Evolutionary conservation across 2,113 vertebrate species (phyloP), one percentile per base, ranked within the genome.

Genomic region (Daphoenositta chrysoptera): DNA sequence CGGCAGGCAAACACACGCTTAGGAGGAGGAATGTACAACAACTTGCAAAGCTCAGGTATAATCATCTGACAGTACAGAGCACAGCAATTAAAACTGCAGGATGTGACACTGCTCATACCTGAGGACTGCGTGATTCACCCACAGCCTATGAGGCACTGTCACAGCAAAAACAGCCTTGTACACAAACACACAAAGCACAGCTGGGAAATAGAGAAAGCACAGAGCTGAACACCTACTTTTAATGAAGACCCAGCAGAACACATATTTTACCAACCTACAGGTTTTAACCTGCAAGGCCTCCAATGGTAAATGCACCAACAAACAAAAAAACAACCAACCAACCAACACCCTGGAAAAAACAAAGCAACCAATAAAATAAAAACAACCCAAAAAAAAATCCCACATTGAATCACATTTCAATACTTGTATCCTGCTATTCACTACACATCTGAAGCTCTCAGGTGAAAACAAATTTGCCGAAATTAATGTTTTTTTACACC

Each of bases 51-150:
- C 92, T 75, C 92, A 94, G 90, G 93, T 93, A 70, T n/a, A 39
- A 94, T 68, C 80, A 91, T 60, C 60, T 37, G 73, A 83, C 89
- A 93, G 92, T 54, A 95, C 56, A 94, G 51, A 97, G 75, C 60
- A 40, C 20, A 68, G 80, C 91, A 96, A 97, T 97, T 96, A 98
- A 92, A 94, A 80, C 2, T 73, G 83, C 89, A 95, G 96, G 94
- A 96, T 97, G 83, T 97, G 96, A 96, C 84, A 94, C 70, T 68
- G 35, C 26, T 96, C 92, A 97, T 93, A 95, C 92, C 93, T 96
- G 81, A 93, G 80, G 86, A 89, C 58, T 90, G 86, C 95, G 84
- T 87, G 84, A 64, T 90, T 70, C 89, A 87, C 65, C 61, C 65
- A 31, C 23, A 94, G 83, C 50, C 75, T 66, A 48, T 40, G 45